phyloP scores from a whole-genome alignment of 2,797 vertebrate species.

The Vultur gryphus region DNA sequence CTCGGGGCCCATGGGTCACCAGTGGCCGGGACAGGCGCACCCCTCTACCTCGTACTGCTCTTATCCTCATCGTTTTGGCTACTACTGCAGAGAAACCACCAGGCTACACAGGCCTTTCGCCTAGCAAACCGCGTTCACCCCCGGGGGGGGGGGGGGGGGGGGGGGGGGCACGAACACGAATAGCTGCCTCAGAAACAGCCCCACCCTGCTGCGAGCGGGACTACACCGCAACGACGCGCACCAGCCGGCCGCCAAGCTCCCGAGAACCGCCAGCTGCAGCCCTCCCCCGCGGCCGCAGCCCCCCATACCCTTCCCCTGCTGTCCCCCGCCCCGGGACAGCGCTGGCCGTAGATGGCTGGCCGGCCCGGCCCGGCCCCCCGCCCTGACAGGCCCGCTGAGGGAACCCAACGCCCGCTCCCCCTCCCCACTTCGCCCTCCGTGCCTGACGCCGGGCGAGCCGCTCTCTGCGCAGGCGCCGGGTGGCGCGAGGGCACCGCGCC shows the following conservation, averaged over 20 bases:
- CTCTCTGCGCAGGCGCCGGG: neutral
- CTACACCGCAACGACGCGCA: neutral
- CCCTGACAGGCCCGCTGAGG: neutral
- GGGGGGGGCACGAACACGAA: neutral
- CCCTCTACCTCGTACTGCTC: neutral
- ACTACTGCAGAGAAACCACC: neutral
- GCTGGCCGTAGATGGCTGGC: neutral
- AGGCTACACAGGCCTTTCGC: neutral
- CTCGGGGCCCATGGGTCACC: neutral
- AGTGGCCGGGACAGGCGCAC: neutral
- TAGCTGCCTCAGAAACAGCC: neutral
- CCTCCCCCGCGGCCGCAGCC: neutral
- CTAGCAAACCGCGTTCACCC: neutral
- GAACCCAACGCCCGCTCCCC: no score
- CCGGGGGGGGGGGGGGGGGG: neutral
- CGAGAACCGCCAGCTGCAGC: neutral
- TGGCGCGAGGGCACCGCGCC: no score
- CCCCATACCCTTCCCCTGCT: neutral
- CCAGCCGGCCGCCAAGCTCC: neutral
- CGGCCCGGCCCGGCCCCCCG: no score
- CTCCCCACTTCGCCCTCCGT: accelerated
- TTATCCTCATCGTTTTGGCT: accelerated
- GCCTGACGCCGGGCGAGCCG: neutral
- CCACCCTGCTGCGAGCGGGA: neutral
- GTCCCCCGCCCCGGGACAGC: neutral